Conservation (phyloP, 2,113 vertebrate species). For the Myanophis thanlyinensis region DNA sequence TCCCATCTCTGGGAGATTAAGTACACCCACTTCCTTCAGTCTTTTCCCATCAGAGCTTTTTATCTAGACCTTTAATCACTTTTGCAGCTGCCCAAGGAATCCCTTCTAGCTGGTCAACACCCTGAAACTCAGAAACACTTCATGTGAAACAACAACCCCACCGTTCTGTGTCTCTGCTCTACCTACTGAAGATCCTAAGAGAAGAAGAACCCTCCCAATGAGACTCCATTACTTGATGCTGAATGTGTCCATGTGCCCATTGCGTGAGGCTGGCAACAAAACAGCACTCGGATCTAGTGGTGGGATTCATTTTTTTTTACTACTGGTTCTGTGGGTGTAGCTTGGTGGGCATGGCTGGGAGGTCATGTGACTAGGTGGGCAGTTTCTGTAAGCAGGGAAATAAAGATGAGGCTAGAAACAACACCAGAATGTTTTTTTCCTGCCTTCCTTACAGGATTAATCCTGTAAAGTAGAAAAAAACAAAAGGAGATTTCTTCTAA, state of each 20-base stretch:
- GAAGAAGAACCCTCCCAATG: neutral
- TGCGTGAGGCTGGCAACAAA: neutral
- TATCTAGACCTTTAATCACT: neutral
- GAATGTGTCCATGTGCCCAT: neutral
- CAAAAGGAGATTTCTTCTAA: too few relatives aligned
- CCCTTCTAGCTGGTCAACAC: constrained; percentile 1
- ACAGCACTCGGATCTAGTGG: too few relatives aligned
- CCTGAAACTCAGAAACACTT: neutral
- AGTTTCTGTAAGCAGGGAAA: too few relatives aligned
- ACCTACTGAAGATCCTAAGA: neutral
- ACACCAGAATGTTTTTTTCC: too few relatives aligned
- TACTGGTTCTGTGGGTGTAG: too few relatives aligned
- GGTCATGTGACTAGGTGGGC: too few relatives aligned
- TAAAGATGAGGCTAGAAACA: too few relatives aligned
- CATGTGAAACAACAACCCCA: neutral
- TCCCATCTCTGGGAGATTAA: neutral
- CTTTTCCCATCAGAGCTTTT: neutral
- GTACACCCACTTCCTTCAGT: neutral
- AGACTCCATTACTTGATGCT: neutral
- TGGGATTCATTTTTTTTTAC: too few relatives aligned
- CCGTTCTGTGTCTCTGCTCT: neutral
- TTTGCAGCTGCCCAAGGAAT: neutral
- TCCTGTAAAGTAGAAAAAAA: too few relatives aligned
- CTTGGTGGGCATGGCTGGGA: too few relatives aligned
- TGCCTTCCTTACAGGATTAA: too few relatives aligned